These are phyloP conservation scores for Heliconius nattereri DNA, from an alignment of 1,140 invertebrate genomes.

Conservation along the genomic window DNA sequence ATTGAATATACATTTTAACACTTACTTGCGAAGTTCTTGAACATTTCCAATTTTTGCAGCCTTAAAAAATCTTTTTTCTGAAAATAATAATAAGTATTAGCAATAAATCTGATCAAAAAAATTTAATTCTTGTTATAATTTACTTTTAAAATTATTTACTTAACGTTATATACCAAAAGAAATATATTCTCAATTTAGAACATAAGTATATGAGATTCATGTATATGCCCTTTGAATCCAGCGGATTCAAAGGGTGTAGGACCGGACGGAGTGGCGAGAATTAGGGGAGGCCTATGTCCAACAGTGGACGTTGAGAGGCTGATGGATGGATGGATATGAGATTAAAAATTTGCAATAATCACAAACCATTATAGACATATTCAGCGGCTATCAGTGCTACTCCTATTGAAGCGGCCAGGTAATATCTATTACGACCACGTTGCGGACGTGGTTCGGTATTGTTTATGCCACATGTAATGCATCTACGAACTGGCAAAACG, in stretches of 20 bases:
- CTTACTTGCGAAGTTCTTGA: constrained; percentile 83
- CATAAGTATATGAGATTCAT: background rate
- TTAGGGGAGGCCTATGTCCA: too few relatives aligned
- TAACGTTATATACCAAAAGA: too few relatives aligned
- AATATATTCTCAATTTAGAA: too few relatives aligned
- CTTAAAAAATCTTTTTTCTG: constrained; percentile 84
- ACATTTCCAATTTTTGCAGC: constrained; percentile 84
- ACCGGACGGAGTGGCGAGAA: too few relatives aligned
- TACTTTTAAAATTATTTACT: background rate
- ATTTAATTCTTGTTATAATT: background rate
- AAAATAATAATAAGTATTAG: constrained; percentile 34
- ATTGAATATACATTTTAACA: constrained; percentile 19
- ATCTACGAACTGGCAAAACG: background rate
- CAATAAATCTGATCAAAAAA: background rate
- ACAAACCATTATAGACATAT: constrained; percentile 62
- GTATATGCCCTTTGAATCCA: too few relatives aligned
- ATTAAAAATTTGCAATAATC: background rate
- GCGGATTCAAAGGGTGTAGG: too few relatives aligned
- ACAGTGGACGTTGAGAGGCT: too few relatives aligned
- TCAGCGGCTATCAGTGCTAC: constrained; percentile 61
- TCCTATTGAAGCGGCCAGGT: constrained; percentile 51
- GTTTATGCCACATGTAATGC: background rate
- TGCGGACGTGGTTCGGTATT: background rate
- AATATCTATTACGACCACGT: constrained; percentile 10
- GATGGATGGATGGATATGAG: too few relatives aligned